Base-by-base conservation (phyloP, 2,797 vertebrate genomes). In the Perodicticus potto region DNA sequence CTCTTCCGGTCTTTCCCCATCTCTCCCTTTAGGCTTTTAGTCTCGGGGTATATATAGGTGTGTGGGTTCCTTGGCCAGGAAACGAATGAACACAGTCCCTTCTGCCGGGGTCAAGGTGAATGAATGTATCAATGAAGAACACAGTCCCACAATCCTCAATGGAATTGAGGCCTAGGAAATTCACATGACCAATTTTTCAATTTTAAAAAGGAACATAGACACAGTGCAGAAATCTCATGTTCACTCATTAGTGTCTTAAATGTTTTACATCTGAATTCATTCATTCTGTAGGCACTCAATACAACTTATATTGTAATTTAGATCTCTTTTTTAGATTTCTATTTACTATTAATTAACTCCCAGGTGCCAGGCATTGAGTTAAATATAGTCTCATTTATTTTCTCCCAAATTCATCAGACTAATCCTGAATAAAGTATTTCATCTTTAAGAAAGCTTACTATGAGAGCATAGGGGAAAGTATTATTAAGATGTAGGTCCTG, bases 171-270 rank as follows among this genome's bases (percentile, higher is more conserved):
- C n/a, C n/a, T n/a, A n/a, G n/a, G n/a, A n/a, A n/a, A n/a, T n/a
- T n/a, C n/a, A n/a, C n/a, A n/a, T n/a, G n/a, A n/a, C 81, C n/a
- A 67, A 43, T 61, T 63, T 95, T 91, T 84, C 37, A 67, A 43
- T 73, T 92, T 93, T 37, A 43, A 76, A 84, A 94, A 90, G 13
- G 5, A 59, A 83, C 59, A 55, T 4, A 61, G 8, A 76, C n/a
- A 43, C 29, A 86, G 53, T 45, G 65, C 3, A 2, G 2, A 93
- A 78, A 92, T 40, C 14, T 4, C 10, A 59, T 3, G n/a, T 45
- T 92, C 83, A 43, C n/a, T 29, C 19, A n/a, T 70, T 78, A 83
- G 27, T 43, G 23, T 45, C 86, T 82, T n/a, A 29, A 59, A 49
- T 87, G 25, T 32, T 89, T 91, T n/a, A 34, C 74, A 20, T 1